Base-by-base conservation (phyloP, 2,797 vertebrate genomes). In the Melanogrammus aeglefinus region DNA sequence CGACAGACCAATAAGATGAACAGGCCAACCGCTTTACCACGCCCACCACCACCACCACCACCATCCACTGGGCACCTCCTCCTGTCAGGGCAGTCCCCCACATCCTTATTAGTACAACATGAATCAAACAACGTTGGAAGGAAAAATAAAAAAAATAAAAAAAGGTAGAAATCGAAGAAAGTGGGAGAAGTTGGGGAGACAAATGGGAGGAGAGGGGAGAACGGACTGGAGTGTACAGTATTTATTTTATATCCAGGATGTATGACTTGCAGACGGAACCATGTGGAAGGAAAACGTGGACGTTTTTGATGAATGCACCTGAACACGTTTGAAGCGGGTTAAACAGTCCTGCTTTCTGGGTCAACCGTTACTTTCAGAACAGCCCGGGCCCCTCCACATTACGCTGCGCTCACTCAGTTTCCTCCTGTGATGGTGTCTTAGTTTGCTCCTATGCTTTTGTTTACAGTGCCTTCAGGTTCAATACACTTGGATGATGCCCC, bases 1-100 rank as follows among this genome's bases (percentile, higher is more conserved):
- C 76, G 69, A 81, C 41, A 72, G 35, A 79, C 75, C 71, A 73
- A 9, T 83, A 66, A 85, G 71, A 44, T 74, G 12, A 38, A 70
- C 29, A 78, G 44, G 57, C 38, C 71, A 73, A 76, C 44, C 79
- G 74, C 63, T 78, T 76, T 75, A 14, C 33, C 76, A 6, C 47
- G 14, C 44, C 12, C 14, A 13, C 44, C 44, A 80, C 18, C 72
- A 44, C 51, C 71, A 69, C n/a, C 66, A 69, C 2, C 66, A 69
- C 66, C 66, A 24, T 24, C 66, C 66, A 27, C 66, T 69, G 47
- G 14, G 16, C 66, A 69, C 1, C 66, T 29, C 24, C n/a, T 24
- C 21, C 66, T 9, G 66, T 29, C 66, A 13, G n/a, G 10, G 66
- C 9, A 6, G 66, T 9, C 27, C 27, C 27, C 12, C n/a, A 69